Percentiles rank a stretch among this genome's conserved stretches.
These are phyloP conservation scores for Lagria hirta DNA, from an alignment of 2,888 invertebrate genomes.

Conservation along the genomic window DNA sequence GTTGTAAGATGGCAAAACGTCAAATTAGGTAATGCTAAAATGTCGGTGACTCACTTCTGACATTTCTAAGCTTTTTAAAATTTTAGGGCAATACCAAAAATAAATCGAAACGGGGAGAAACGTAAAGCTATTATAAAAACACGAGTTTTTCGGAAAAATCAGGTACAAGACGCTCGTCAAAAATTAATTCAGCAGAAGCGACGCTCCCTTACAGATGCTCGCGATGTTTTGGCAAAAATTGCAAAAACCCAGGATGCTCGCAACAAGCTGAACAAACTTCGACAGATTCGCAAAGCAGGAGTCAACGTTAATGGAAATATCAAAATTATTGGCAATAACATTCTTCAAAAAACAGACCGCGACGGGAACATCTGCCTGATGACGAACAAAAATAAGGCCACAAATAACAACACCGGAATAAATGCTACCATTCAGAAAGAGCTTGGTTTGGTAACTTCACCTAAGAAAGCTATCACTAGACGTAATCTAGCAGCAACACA, in stretches of 20 bases:
- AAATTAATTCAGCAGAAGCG: slow-evolving; percentile 79
- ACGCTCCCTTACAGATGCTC: slow-evolving; percentile 73
- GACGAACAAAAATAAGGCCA: slow-evolving; percentile 53
- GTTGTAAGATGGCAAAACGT: slow-evolving; percentile 17
- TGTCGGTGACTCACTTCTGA: background rate
- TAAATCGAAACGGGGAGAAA: background rate
- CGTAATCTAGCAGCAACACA: slow-evolving; percentile 13
- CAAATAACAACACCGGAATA: slow-evolving; percentile 45
- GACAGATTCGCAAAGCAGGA: slow-evolving; percentile 55
- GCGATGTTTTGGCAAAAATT: slow-evolving; percentile 76
- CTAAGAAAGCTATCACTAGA: slow-evolving; percentile 21
- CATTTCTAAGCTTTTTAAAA: background rate
- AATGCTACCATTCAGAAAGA: slow-evolving; percentile 51
- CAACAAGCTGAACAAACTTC: slow-evolving; percentile 67
- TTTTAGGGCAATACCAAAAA: background rate
- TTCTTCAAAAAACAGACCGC: slow-evolving; percentile 56
- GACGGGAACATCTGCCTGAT: slow-evolving; percentile 59
- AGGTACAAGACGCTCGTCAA: slow-evolving; percentile 68
- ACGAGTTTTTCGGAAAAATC: slow-evolving; percentile 37
- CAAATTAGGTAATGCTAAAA: slow-evolving; percentile 1
- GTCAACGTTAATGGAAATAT: slow-evolving; percentile 43
- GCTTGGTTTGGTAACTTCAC: slow-evolving; percentile 42
- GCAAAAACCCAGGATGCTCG: slow-evolving; percentile 76
- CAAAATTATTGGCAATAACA: slow-evolving; percentile 53
- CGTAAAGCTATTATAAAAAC: slow-evolving; percentile 25